These are phyloP conservation scores for Colletes collaris DNA, from an alignment of 2,888 invertebrate species.

Conservation along the genomic window DNA sequence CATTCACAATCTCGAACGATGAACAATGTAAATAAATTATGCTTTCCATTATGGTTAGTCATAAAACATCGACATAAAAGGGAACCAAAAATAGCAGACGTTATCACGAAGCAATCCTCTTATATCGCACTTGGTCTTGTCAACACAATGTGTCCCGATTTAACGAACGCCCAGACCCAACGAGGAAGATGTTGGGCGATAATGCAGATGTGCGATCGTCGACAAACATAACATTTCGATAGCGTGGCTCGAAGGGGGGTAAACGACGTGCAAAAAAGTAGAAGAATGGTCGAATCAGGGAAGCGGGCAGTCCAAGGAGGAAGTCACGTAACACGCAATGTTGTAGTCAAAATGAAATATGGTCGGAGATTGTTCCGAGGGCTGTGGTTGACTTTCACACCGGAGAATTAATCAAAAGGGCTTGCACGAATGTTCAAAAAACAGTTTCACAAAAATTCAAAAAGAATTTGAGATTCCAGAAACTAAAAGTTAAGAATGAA, in stretches of 20 bases:
- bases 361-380: not conserved
- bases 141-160: slow-evolving; percentile 67
- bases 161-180: slow-evolving; percentile 68
- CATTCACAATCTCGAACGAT: not conserved
- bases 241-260: slow-evolving; percentile 27
- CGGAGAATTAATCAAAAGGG: not conserved
- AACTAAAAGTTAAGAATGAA: too few relatives aligned
- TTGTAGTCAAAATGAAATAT: too few relatives aligned
- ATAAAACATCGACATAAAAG: not conserved
- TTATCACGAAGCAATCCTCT: slow-evolving; percentile 45
- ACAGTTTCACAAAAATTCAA: too few relatives aligned
- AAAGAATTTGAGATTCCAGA: too few relatives aligned
- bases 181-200: slow-evolving; percentile 63
- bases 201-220: slow-evolving; percentile 70
- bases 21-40: slow-evolving; percentile 27
- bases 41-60: not conserved
- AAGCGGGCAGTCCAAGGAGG: not conserved
- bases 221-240: slow-evolving; percentile 62
- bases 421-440: too few relatives aligned
- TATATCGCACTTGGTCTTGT: slow-evolving; percentile 44
- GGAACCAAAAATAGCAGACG: slow-evolving; percentile 29
- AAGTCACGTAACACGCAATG: too few relatives aligned
- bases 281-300: not conserved
- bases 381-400: not conserved
- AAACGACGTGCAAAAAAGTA: slow-evolving; percentile 22